These are phyloP conservation scores for Cheilosia soror DNA, from an alignment of 2,888 invertebrate genomes.

Conservation along the genomic window DNA sequence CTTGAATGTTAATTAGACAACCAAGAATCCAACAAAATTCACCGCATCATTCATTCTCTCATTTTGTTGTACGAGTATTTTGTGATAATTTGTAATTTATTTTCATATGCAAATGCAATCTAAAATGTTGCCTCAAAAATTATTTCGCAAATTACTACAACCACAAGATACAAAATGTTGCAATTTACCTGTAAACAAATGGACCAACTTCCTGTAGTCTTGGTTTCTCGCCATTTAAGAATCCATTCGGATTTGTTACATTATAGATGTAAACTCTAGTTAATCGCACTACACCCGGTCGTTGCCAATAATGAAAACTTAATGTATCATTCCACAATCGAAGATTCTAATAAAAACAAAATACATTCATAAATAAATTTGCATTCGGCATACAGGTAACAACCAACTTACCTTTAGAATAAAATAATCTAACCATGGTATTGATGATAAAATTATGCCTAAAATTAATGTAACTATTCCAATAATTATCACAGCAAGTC, in stretches of 20 bases:
- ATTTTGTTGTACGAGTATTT: not conserved
- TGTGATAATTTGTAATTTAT: too few species aligned
- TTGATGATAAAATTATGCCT: slow-evolving; percentile 92
- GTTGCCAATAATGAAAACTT: slow-evolving; percentile 95
- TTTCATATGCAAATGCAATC: too few species aligned
- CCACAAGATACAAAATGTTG: slow-evolving; percentile 5
- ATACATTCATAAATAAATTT: not conserved
- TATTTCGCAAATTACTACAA: not conserved
- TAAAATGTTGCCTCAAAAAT: too few species aligned
- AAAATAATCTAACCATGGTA: slow-evolving; percentile 94
- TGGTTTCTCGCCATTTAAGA: slow-evolving; percentile 91
- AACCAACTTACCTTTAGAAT: slow-evolving; percentile 89
- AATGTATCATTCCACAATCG: slow-evolving; percentile 93
- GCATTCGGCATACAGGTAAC: not conserved
- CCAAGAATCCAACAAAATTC: slow-evolving; percentile 3
- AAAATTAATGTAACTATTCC: slow-evolving; percentile 91
- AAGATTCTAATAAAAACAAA: slow-evolving; percentile 87
- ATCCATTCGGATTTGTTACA: slow-evolving; percentile 93
- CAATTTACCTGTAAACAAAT: slow-evolving; percentile 91
- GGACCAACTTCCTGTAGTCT: slow-evolving; percentile 93
- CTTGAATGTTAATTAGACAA: not conserved
- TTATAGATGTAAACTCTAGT: slow-evolving; percentile 96
- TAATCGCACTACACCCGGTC: slow-evolving; percentile 91
- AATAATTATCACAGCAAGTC: slow-evolving; percentile 91
- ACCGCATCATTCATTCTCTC: not conserved